A percentile compares a stretch with the other conserved stretches of the same genome.
These are phyloP conservation scores for Cabera pusaria DNA, from an alignment of 2,888 invertebrate species.

Conservation along the genomic window DNA sequence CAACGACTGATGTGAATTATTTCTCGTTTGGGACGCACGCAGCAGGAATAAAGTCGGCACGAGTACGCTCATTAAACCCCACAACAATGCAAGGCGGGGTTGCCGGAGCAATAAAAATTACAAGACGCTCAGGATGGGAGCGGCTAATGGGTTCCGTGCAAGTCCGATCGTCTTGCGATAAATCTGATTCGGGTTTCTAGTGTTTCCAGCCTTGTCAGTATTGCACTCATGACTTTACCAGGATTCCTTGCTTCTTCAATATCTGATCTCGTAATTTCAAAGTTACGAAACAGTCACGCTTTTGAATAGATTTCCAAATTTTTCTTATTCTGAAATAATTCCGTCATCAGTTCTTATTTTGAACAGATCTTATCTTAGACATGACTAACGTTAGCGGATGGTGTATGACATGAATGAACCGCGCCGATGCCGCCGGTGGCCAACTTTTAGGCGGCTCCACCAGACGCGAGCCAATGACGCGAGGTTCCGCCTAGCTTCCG, in stretches of 20 bases:
- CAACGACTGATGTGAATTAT: conserved; percentile 35
- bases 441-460: conserved; percentile 60
- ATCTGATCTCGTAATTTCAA: too few species aligned
- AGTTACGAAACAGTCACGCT: too few species aligned
- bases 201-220: conserved; percentile 21
- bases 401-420: conserved; percentile 61
- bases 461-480: conserved; percentile 72
- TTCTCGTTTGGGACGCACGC: conserved; percentile 37
- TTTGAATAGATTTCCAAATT: too few species aligned
- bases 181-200: conserved; percentile 34
- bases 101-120: conserved; percentile 70
- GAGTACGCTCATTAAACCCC: conserved; percentile 62
- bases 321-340: too few species aligned
- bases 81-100: conserved; percentile 78
- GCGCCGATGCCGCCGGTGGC: conserved; percentile 49
- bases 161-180: conserved; percentile 50
- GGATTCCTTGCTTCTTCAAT: too few species aligned
- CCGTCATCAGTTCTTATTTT: too few species aligned
- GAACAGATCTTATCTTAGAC: conserved; percentile 44
- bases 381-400: conserved; percentile 47
- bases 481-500: conserved; percentile 76
- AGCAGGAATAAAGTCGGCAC: conserved; percentile 48
- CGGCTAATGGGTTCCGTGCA: conserved; percentile 65
- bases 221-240: too few species aligned
- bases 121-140: conserved; percentile 75